Evolutionary conservation across 2,888 invertebrate genomes (phyloP), one percentile per base, ranked within the genome.

Genomic region (Sminthurides aquaticus): DNA sequence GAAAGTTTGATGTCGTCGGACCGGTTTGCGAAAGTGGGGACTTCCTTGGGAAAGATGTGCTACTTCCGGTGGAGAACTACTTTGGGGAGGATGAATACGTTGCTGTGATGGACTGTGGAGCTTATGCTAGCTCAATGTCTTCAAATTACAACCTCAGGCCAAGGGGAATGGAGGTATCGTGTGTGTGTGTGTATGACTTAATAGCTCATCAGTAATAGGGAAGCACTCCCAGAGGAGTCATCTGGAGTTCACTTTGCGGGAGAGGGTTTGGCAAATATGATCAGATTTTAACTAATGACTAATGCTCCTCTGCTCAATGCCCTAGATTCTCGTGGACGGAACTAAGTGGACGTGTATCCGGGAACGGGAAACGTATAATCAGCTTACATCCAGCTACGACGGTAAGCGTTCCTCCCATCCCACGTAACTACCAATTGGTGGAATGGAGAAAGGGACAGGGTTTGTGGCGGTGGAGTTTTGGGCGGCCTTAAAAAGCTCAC

Each of bases 11-110:
- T 49, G 74, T 80, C 2, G 80, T 79, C 1, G 80, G 80, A 3
- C 79, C 79, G 1, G 77, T 80, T 2, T 79, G 79, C 71, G 80
- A 80, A 68, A 76, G 77, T 58, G 76, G 76, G 2, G 80, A 80
- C 67, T 79, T 79, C 66, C 70, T 80, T 22, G 79, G 77, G 48
- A 76, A 77, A 71, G 75, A 77, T 54, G 72, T 78, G 24, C 67
- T 68, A 29, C 66, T 79, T 49, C 64, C 69, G 18, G 66, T 60
- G 3, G 75, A 77, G 26, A 76, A 77, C 66, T 76, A 75, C 1
- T 34, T 34, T 34, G 43, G 8, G 43, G 15, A 5, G 15, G 78
- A 78, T 0, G 77, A 78, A 8, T 78, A 78, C 66, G 75, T 72
- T 18, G 70, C 72, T 2, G 63, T 74, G 75, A 72, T 56, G 78